Evolutionary conservation across 2,113 vertebrate genomes (phyloP).

Genomic region (Peucedramus taeniatus): DNA sequence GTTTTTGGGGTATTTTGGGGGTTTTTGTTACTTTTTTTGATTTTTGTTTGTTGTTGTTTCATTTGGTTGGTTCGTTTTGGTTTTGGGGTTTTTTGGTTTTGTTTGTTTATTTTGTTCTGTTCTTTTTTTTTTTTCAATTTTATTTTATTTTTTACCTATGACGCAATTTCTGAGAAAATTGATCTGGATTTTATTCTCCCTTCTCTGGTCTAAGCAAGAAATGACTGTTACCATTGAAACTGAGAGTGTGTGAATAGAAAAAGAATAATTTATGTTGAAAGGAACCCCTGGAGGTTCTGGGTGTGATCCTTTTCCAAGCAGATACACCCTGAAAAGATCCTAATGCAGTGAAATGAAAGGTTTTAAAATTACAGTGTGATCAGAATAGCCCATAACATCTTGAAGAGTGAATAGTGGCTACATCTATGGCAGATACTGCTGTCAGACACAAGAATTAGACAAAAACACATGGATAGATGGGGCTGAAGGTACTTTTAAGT

Average conservation of each 20-base stretch:
- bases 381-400: background rate
- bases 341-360: background rate
- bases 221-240: background rate
- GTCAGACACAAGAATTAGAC: background rate
- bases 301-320: background rate
- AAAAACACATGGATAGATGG: background rate
- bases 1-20: too few relatives aligned
- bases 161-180: background rate
- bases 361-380: background rate
- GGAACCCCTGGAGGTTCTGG: background rate
- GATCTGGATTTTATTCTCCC: background rate
- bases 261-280: background rate
- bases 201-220: background rate
- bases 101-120: background rate
- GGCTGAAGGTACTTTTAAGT: background rate
- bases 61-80: background rate
- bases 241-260: background rate
- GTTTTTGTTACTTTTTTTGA: rapidly evolving
- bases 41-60: background rate
- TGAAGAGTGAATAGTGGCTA: background rate
- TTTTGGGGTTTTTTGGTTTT: background rate
- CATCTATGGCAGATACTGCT: background rate
- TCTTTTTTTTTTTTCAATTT: rapidly evolving
- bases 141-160: background rate
- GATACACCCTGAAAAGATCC: background rate